Base-by-base conservation (phyloP, 2,888 invertebrate species). In the Glomeris marginata region DNA sequence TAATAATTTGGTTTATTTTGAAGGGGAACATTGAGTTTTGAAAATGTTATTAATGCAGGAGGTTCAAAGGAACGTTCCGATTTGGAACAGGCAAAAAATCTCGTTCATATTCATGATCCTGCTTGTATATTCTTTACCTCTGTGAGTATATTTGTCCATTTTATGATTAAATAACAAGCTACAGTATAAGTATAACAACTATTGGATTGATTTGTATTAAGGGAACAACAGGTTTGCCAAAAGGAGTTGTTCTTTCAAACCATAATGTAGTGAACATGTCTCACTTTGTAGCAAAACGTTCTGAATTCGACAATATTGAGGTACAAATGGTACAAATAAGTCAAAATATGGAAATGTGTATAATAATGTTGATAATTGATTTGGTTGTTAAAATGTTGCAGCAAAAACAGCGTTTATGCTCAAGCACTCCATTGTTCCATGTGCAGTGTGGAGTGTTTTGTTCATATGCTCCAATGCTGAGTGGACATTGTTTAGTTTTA, bases 61-160 rank as follows among this genome's bases (percentile, higher is more conserved):
- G 66, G 64, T 6, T 61, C n/a, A 8, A 21, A 22, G n/a, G 21
- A 33, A 21, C 5, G 33, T 13, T 34, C 11, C 3, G 13, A 28
- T 3, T 33, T 74, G 37, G 57, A 62, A n/a, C 61, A 69, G 40
- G 61, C 72, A 47, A 77, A 80, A 60, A 57, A 65, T 0, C 58
- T 63, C 0, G 71, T 85, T 10, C 72, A 76, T 45, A 77, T 82
- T 35, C 80, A 81, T 62, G 74, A 75, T 40, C 73, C 78, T 0
- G 77, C 76, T 58, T 84, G 82, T 62, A 79, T 91, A 56, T 78
- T 85, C 62, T 87, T 86, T 62, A 86, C 87, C 1, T 88, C 87
- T 1, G 75, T 74, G 63, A 62, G 64, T 61, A 33, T 41, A 41
- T 13, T 13, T 10, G 10, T 41, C 10, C 15, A 41, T 13, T 13